Evolutionary conservation across 2,113 vertebrate species (phyloP).

Genomic region (Raja brachyura): DNA sequence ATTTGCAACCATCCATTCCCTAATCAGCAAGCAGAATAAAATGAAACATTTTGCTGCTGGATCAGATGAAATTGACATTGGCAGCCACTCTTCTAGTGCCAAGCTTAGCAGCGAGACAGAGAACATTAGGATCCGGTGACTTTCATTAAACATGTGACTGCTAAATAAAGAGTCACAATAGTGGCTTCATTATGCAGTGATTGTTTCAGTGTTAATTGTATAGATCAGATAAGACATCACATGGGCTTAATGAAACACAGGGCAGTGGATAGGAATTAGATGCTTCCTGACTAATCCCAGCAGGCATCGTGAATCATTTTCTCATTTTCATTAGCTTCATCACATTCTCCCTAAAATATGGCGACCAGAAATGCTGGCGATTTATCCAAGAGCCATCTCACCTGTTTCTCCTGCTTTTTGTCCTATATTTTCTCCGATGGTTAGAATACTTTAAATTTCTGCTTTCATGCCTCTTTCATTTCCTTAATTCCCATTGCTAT

Average conservation of each 20-base stretch:
- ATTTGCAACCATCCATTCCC: neutral
- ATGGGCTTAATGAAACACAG: neutral
- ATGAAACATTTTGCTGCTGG: neutral
- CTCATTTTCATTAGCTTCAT: too few species aligned
- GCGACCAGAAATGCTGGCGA: too few species aligned
- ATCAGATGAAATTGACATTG: neutral
- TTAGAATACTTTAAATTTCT: too few species aligned
- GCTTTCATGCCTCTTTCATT: too few species aligned
- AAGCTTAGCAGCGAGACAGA: neutral
- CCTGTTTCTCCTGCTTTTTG: too few species aligned
- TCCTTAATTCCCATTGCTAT: too few species aligned
- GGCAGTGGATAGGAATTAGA: neutral
- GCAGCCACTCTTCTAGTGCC: neutral
- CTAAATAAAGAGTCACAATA: neutral
- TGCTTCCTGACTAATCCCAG: neutral
- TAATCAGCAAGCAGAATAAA: neutral
- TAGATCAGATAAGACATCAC: neutral
- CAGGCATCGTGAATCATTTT: too few species aligned
- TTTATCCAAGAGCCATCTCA: too few species aligned
- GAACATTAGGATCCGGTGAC: neutral
- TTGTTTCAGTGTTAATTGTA: neutral
- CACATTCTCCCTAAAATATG: too few species aligned
- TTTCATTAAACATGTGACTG: neutral
- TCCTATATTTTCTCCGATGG: too few species aligned
- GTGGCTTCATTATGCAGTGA: neutral